These are phyloP conservation scores for Oreochromis spilurus DNA, from an alignment of 2,113 vertebrate genomes.

Conservation along the genomic window DNA sequence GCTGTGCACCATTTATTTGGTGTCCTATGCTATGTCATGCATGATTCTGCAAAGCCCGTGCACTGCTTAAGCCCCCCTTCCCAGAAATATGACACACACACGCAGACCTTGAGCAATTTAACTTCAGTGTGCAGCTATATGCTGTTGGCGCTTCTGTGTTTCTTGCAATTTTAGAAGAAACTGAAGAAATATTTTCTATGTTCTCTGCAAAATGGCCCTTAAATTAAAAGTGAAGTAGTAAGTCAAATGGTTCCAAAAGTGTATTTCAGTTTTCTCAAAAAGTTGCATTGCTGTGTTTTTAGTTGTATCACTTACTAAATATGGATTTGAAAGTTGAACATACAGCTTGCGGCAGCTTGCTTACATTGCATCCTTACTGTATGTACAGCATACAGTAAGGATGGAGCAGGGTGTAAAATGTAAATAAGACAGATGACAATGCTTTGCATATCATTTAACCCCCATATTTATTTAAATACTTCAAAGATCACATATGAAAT, in stretches of 20 bases:
- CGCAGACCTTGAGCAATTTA: background rate
- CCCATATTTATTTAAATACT: background rate
- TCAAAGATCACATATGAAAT: background rate
- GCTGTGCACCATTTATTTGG: constrained; percentile 28
- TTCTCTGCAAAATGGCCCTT: background rate
- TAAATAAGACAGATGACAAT: background rate
- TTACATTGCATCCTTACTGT: background rate
- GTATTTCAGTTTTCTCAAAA: background rate
- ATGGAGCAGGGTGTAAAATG: background rate
- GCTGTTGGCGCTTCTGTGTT: constrained; percentile 5
- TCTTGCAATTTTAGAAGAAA: background rate
- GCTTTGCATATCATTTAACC: background rate
- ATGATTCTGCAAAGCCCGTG: constrained; percentile 45
- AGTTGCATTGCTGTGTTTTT: background rate
- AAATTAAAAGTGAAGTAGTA: background rate
- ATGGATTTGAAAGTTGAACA: background rate
- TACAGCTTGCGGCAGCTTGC: background rate
- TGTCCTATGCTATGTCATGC: constrained; percentile 41
- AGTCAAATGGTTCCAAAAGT: background rate
- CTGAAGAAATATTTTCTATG: background rate
- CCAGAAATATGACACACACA: background rate
- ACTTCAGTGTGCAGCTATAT: constrained; percentile 6
- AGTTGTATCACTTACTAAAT: background rate
- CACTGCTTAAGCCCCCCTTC: constrained; percentile 14
- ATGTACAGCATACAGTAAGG: background rate